Base-by-base conservation (phyloP, 2,888 invertebrate genomes). In the Eristalis pertinax region DNA sequence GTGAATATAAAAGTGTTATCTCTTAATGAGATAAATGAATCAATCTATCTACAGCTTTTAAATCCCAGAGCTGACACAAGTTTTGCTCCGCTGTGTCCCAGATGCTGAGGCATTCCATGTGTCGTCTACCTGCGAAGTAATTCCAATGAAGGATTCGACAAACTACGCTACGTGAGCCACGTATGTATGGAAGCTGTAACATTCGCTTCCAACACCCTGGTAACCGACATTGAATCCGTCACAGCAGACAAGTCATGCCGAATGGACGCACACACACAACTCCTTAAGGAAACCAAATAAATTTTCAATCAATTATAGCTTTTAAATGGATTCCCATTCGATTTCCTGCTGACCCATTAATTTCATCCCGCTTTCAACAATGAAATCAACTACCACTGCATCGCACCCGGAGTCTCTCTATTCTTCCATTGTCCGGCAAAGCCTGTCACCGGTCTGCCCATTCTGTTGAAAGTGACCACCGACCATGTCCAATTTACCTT, bases 401-500 rank as follows among this genome's bases (percentile, higher is more conserved):
- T 56, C 50, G 22, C n/a, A 62, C 22, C 50, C 68, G 65, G 35
- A 80, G 56, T 41, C 64, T n/a, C 19, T 29, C 19, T 29, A 43
- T 80, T 80, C 56, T 74, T 50, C 63, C 13, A 11, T 41, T 72
- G 67, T 35, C 67, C 63, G 41, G 68, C 29, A 56, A 35, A 11
- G 58, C 58, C 58, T 26, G 60, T 22, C 78, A 70, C 19, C 50
- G 19, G 8, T 19, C 64, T 50, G 24, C 50, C 60, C 68, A 19
- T 68, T 80, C 63, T 35, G 74, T 82, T 82, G 60, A 60, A 70
- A 75, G 62, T 86, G 86, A 86, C 86, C 86, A 70, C 78, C 78
- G 74, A 60, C 74, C 65, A 77, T 41, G 62, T 78, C 56, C 70
- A 86, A 86, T 86, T 86, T 86, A 41, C 77, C 38, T 56, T 50